Base-by-base conservation (phyloP, 1,140 invertebrate genomes). In the Sitodiplosis mosellana region DNA sequence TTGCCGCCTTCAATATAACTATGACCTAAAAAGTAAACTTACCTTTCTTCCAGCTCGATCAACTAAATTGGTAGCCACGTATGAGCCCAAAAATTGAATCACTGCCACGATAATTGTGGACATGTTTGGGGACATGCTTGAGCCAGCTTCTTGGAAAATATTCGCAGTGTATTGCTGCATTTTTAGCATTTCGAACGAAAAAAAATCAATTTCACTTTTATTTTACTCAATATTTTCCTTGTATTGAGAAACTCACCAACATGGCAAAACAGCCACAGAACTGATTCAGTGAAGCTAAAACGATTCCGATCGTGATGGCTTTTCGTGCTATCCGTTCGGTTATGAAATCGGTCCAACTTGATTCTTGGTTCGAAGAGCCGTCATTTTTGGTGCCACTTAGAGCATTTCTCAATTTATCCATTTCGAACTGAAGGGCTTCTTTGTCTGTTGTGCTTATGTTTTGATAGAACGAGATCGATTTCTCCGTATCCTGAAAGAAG, bases 101-200 rank as follows among this genome's bases (percentile, higher is more conserved):
- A 51, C 51, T 12, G 84, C 87, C 49, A 92, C 74, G n/a, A 89
- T 75, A 38, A 90, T 88, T 1, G 87, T 77, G 0, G 75, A 74
- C 11, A 77, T 56, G 7, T 69, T 66, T 0, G 76, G 62, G 0
- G 73, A 54, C 0, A 87, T 50, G 7, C 54, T 63, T 2, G 72
- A 73, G 0, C 76, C 75, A 0, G 82, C 72, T 7, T 69, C 65
- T 2, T 63, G 50, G 56, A 83, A 88, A 54, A 84, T 87, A 12
- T 65, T 64, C 0, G 69, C 68, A 2, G 71, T 70, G 33, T 72
- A 73, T 59, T 68, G 72, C 17, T 73, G 58, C 48, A 73, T 65
- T n/a, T n/a, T n/a, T n/a, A n/a, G n/a, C n/a, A n/a, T n/a, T n/a
- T n/a, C n/a, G n/a, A n/a, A n/a, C 17, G 71, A 70, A 21, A 73